Conservation (phyloP, 2,888 invertebrate species). For the Calliopum simillimum region DNA sequence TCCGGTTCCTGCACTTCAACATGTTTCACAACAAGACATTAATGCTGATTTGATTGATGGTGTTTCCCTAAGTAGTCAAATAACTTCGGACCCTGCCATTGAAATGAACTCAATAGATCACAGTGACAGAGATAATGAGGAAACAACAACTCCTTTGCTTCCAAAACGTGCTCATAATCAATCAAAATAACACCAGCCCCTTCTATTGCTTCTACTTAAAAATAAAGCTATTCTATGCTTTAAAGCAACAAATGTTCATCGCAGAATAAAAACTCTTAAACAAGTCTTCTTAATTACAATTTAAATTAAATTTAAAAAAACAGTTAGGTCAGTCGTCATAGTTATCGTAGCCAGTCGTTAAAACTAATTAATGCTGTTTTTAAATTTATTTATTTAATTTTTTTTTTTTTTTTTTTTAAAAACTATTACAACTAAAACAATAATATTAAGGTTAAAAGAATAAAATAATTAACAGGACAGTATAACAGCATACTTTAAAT, state of each 20-base stretch:
- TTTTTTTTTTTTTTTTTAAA: too few relatives aligned
- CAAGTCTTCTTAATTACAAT: slow-evolving; percentile 13
- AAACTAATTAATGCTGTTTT: too few relatives aligned
- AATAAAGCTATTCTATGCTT: slow-evolving; percentile 34
- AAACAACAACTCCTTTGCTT: slow-evolving; percentile 55
- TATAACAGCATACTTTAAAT: too few relatives aligned
- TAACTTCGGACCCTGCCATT: slow-evolving; percentile 56
- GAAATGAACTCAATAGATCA: slow-evolving; percentile 53
- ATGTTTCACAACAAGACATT: slow-evolving; percentile 48
- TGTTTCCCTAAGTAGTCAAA: slow-evolving; percentile 58
- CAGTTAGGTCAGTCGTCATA: neutral
- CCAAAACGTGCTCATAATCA: slow-evolving; percentile 49
- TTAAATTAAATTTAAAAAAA: neutral
- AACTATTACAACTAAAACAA: too few relatives aligned
- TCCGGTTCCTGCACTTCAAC: slow-evolving; percentile 46
- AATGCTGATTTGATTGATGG: slow-evolving; percentile 55
- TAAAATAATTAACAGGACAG: too few relatives aligned
- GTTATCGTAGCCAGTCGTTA: too few relatives aligned
- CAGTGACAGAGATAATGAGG: slow-evolving; percentile 47
- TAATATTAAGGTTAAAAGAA: too few relatives aligned
- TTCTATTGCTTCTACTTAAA: slow-evolving; percentile 41
- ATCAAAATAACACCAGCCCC: slow-evolving; percentile 50
- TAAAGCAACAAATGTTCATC: slow-evolving; percentile 5
- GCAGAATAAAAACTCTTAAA: slow-evolving; percentile 1
- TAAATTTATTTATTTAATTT: too few relatives aligned